Percentiles rank a stretch among this genome's conserved stretches.
These are phyloP conservation scores for Bos indicus DNA, from an alignment of 2,113 vertebrate genomes.

Conservation along the genomic window DNA sequence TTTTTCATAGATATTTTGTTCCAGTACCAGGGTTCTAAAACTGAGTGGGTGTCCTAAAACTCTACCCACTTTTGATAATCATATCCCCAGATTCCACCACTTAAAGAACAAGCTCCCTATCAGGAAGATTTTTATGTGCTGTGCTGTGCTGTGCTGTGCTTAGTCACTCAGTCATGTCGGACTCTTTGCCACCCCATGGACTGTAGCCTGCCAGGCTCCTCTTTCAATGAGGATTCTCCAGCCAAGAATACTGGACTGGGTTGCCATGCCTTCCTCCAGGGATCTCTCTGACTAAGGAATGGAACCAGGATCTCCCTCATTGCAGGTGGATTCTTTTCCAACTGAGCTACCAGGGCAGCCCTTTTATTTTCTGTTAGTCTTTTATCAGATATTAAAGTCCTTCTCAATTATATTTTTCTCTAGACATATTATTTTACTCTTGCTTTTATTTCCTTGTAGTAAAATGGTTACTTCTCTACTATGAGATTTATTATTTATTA, in stretches of 20 bases:
- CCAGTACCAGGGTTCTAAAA: background rate
- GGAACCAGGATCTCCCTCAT: background rate
- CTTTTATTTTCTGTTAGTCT: background rate
- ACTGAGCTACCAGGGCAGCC: background rate
- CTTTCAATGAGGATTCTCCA: background rate
- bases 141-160: background rate
- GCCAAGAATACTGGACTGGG: background rate
- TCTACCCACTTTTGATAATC: background rate
- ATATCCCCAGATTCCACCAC: background rate
- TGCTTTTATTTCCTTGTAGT: background rate
- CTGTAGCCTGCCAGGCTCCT: background rate
- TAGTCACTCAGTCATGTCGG: background rate
- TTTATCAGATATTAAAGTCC: background rate
- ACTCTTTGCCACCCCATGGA: rapidly evolving
- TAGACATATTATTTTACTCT: background rate
- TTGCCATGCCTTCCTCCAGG: background rate
- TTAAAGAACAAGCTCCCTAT: background rate
- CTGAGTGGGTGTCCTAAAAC: background rate
- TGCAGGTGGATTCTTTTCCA: background rate
- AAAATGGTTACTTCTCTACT: background rate
- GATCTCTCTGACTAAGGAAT: background rate
- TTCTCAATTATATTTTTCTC: background rate
- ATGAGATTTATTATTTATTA: background rate
- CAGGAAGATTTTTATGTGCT: background rate
- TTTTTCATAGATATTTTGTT: background rate